phyloP scores from a whole-genome alignment of 2,113 vertebrate species.

The Nothoprocta pentlandii region DNA sequence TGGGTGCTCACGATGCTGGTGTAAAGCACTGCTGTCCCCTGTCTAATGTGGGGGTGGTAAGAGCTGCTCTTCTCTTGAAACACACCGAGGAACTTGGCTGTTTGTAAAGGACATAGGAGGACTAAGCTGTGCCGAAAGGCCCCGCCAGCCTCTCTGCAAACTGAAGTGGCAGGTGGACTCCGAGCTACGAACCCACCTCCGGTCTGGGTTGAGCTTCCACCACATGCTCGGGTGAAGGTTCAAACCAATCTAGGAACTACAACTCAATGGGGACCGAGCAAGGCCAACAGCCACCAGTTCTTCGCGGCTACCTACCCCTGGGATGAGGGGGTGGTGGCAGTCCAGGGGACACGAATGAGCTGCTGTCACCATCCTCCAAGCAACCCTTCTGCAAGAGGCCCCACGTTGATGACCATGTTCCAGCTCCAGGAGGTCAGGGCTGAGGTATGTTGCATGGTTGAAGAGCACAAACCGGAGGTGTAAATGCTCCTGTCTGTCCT shows the following conservation, averaged over 20 bases:
- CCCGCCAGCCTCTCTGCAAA: background rate
- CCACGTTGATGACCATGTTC: fast-evolving
- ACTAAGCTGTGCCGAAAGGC: no score
- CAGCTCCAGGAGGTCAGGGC: fast-evolving
- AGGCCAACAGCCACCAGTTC: background rate
- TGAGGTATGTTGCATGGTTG: background rate
- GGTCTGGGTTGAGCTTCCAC: background rate
- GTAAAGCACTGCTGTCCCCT: background rate
- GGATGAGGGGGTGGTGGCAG: background rate
- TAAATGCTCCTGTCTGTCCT: background rate
- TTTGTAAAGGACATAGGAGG: background rate
- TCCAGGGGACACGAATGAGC: background rate
- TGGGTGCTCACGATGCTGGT: fast-evolving
- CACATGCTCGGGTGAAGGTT: fast-evolving
- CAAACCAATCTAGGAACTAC: fast-evolving
- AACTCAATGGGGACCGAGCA: fast-evolving
- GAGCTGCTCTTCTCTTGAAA: no score
- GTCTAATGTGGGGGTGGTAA: fast-evolving
- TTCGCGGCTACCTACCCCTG: fast-evolving
- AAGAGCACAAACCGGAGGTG: fast-evolving
- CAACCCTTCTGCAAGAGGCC: background rate
- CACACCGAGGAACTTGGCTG: fast-evolving
- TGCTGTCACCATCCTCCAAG: fast-evolving
- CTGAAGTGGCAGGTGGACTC: fast-evolving
- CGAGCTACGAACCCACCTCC: background rate